phyloP scores from a whole-genome alignment of 2,113 vertebrate genomes.

The Catharus bicknelli region DNA sequence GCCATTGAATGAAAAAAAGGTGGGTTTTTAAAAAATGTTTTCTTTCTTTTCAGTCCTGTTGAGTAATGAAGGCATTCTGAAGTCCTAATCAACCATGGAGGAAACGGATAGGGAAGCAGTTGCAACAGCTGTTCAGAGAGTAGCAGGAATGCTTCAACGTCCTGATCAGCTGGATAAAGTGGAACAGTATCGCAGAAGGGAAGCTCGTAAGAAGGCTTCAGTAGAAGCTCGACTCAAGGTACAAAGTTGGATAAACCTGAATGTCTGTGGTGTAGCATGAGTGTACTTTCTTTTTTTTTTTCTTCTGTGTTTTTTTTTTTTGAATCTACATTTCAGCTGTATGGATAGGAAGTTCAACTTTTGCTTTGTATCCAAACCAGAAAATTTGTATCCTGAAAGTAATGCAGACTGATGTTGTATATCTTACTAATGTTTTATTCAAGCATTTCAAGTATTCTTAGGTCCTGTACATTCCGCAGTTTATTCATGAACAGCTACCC shows the following conservation, averaged over 20 bases:
- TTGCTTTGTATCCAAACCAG: neutral
- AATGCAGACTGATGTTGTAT: neutral
- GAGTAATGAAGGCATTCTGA: conserved; percentile 41
- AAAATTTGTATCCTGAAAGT: neutral
- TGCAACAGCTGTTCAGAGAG: conserved; percentile 93
- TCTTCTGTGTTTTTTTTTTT: neutral
- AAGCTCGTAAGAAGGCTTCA: conserved; percentile 96
- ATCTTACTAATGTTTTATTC: neutral
- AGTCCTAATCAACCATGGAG: conserved; percentile 79
- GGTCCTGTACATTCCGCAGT: neutral
- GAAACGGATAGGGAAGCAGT: conserved; percentile 93
- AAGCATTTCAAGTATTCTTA: neutral
- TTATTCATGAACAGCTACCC: neutral
- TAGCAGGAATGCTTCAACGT: conserved; percentile 96
- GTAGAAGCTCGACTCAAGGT: conserved; percentile 96
- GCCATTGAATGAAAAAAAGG: neutral
- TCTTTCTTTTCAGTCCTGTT: neutral
- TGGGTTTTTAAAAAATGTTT: neutral
- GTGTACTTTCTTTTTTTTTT: neutral
- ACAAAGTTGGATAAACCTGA: neutral
- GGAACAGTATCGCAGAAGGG: conserved; percentile 93
- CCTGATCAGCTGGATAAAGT: conserved; percentile 98
- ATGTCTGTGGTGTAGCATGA: neutral
- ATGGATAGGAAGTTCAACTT: neutral
- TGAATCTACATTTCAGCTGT: neutral